Evolutionary conservation across 2,797 vertebrate genomes (phyloP), one percentile per base, ranked within the genome.

Genomic region (Fistularia commersonii): DNA sequence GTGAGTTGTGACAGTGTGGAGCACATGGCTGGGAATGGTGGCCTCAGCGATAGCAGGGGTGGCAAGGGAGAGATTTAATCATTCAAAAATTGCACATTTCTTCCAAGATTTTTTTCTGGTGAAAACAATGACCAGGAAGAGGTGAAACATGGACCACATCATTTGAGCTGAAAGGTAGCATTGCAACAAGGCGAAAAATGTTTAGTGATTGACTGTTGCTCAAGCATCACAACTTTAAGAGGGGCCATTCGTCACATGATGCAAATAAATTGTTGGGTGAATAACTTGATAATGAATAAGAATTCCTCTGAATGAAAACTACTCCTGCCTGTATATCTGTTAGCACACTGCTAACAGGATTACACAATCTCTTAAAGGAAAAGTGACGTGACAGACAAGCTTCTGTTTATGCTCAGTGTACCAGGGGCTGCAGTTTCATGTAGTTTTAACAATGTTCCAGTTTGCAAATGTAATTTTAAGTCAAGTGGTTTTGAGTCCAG

Each of bases 351-450:
- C n/a, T n/a, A 40, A 37, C 41, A 41, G 48, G 31, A 53, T 71
- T 76, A 53, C n/a, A 3, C 61, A 64, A 71, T 58, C 46, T 58
- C 45, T 69, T 9, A 34, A 57, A 62, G 68, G 60, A 74, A 64
- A 62, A 61, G 49, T 14, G 14, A 58, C 52, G 44, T 52, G 66
- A 76, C 67, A 77, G 48, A 41, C 3, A 54, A 75, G 60, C 62
- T 64, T 49, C 13, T 57, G 49, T 62, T 73, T 66, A 45, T 39
- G 43, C 62, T 42, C 10, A 7, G 45, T 6, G 32, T 11, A 8
- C 11, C 7, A 33, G 36, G 10, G 31, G 48, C 58, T 45, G 33
- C 36, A 47, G 13, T 38, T 51, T 37, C 40, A 14, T 35, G 11
- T 51, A 12, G 2, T 7, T 47, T 61, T 53, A 36, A 36, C 9